Conservation (phyloP, 1,140 invertebrate genomes). For the Cyrtorhinus lividipennis region DNA sequence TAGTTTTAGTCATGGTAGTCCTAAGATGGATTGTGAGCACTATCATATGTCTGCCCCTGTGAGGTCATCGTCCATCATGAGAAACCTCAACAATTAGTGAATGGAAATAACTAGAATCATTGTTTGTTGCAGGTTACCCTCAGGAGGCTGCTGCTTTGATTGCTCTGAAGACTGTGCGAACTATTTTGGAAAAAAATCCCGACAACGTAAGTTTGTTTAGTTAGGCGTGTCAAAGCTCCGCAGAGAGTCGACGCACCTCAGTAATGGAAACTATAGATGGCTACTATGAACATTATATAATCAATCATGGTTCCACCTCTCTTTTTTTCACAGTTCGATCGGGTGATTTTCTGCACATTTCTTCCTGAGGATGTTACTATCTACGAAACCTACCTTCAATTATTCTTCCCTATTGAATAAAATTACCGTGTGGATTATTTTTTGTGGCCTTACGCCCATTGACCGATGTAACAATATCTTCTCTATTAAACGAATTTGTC, state of each 20-base stretch:
- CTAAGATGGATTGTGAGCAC: not conserved
- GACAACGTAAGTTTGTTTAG: constrained; percentile 31
- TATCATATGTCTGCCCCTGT: not conserved
- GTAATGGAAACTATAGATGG: not conserved
- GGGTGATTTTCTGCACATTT: constrained; percentile 72
- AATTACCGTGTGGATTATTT: too few species aligned
- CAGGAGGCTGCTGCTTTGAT: constrained; percentile 56
- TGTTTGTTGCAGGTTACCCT: constrained; percentile 45
- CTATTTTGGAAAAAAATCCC: constrained; percentile 47
- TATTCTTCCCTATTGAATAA: constrained; percentile 47
- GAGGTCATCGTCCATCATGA: too few species aligned
- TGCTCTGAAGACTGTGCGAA: constrained; percentile 47
- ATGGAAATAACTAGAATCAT: constrained; percentile 12
- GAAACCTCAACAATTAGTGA: not conserved
- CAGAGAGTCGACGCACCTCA: not conserved
- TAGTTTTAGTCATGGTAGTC: not conserved
- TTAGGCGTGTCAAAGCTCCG: not conserved
- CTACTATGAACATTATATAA: not conserved
- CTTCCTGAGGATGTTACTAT: constrained; percentile 51
- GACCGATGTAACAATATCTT: not conserved
- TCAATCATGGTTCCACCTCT: constrained; percentile 10
- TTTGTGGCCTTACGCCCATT: too few species aligned
- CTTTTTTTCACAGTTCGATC: constrained; percentile 41
- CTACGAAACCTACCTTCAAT: constrained; percentile 54
- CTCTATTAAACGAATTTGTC: not conserved